phyloP scores from a whole-genome alignment of 2,797 vertebrate genomes.

The Lates japonicus region DNA sequence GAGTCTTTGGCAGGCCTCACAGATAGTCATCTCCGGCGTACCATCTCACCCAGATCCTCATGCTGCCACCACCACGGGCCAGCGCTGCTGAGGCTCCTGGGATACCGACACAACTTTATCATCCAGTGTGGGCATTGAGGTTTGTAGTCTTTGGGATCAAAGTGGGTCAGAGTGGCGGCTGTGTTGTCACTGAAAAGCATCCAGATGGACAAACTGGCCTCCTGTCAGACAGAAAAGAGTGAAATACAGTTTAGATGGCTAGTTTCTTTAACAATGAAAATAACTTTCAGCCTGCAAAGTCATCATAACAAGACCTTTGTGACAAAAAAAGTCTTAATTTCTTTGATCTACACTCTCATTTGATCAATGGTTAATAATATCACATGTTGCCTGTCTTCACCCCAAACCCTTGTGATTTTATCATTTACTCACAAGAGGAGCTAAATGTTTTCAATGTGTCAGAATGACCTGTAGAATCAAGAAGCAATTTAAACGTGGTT shows the following conservation, averaged over 20 bases:
- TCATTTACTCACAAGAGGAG: neutral
- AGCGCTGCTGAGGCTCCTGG: constrained; percentile 90
- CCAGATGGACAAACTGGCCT: constrained; percentile 96
- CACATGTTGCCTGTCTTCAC: too few species aligned
- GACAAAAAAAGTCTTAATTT: neutral
- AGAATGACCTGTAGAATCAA: neutral
- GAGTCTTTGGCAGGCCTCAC: constrained; percentile 96
- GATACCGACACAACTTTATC: constrained; percentile 91
- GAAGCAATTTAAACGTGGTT: neutral
- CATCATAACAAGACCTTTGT: neutral
- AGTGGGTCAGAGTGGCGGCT: constrained; percentile 91
- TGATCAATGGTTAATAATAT: too few species aligned
- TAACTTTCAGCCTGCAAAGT: neutral
- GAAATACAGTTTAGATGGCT: constrained; percentile 17
- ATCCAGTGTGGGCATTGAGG: constrained; percentile 92
- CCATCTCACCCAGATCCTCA: constrained; percentile 89
- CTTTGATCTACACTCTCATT: neutral
- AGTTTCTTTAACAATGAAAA: neutral
- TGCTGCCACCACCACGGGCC: constrained; percentile 92
- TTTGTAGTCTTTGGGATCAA: constrained; percentile 97
- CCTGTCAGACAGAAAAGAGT: constrained; percentile 84
- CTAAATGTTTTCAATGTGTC: neutral
- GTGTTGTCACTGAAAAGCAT: constrained; percentile 96
- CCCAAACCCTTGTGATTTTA: too few species aligned
- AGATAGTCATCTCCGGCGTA: constrained; percentile 95